Evolutionary conservation across 2,888 invertebrate species (phyloP).

Genomic region (Drosophila meridionalis): DNA sequence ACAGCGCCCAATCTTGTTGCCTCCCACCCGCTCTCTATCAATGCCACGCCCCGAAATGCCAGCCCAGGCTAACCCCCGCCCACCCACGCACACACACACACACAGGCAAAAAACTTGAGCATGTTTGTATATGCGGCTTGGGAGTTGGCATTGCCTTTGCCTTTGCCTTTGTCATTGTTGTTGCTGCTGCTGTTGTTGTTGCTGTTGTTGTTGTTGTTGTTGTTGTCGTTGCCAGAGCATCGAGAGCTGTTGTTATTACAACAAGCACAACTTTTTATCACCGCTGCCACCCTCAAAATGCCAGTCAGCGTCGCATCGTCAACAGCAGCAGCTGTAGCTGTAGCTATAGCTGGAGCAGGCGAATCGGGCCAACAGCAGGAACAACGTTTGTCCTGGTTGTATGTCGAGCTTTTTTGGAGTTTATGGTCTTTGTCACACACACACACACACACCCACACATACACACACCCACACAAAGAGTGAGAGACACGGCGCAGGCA

Average conservation of each 20-base stretch:
- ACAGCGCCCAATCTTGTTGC: conserved; percentile 30
- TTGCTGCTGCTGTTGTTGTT: background rate
- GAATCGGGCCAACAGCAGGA: conserved; percentile 34
- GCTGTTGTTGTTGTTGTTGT: conserved; percentile 25
- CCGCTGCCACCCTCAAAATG: conserved; percentile 76
- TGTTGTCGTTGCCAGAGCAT: conserved; percentile 56
- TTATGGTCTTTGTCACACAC: conserved; percentile 75
- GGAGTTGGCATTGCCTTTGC: conserved; percentile 51
- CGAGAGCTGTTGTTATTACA: conserved; percentile 74
- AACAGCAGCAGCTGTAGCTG: conserved; percentile 54
- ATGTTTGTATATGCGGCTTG: conserved; percentile 54
- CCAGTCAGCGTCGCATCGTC: conserved; percentile 77
- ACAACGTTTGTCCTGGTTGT: conserved; percentile 67
- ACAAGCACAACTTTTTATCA: conserved; percentile 78
- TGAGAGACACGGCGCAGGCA: conserved; percentile 63
- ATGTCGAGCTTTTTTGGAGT: conserved; percentile 67
- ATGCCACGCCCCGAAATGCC: conserved; percentile 45
- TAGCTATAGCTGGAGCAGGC: conserved; percentile 13
- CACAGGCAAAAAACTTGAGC: conserved; percentile 44
- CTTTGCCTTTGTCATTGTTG: conserved; percentile 27
- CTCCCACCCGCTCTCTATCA: conserved; percentile 27
- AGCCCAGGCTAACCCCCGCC: conserved; percentile 4
- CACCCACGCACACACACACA: conserved; percentile 4
- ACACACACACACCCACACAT: conserved; percentile 21
- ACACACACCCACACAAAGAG: conserved; percentile 26